Conservation (phyloP, 2,113 vertebrate genomes). For the Echinops telfairi region DNA sequence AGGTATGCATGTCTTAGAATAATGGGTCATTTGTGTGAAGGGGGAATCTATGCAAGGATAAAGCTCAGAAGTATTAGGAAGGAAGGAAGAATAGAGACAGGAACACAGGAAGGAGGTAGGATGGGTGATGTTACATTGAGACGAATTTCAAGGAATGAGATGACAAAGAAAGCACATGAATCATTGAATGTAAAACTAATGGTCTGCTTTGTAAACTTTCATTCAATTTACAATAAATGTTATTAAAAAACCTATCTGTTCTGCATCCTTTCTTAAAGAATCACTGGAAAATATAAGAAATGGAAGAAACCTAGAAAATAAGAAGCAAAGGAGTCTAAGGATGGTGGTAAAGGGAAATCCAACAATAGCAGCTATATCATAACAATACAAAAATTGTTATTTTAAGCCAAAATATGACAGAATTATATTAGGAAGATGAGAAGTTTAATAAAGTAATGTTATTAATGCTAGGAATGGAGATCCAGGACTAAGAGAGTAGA, state of each 20-base stretch:
- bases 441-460: not conserved
- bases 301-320: not conserved
- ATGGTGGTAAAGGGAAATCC: not conserved
- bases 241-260: not conserved
- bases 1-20: no score
- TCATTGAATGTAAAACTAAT: no score
- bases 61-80: no score
- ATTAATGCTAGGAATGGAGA: not conserved
- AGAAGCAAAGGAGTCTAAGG: not conserved
- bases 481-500: not conserved
- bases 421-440: not conserved
- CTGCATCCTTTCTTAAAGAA: slow-evolving; percentile 1
- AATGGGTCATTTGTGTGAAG: no score
- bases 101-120: no score
- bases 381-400: not conserved
- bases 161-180: no score
- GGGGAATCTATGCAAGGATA: no score
- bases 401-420: not conserved
- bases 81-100: no score
- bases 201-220: no score
- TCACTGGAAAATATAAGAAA: not conserved
- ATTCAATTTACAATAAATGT: no score
- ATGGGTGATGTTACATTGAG: no score
- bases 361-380: not conserved
- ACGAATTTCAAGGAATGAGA: no score